Conservation (phyloP, 2,113 vertebrate species). For the Maccullochella peelii region DNA sequence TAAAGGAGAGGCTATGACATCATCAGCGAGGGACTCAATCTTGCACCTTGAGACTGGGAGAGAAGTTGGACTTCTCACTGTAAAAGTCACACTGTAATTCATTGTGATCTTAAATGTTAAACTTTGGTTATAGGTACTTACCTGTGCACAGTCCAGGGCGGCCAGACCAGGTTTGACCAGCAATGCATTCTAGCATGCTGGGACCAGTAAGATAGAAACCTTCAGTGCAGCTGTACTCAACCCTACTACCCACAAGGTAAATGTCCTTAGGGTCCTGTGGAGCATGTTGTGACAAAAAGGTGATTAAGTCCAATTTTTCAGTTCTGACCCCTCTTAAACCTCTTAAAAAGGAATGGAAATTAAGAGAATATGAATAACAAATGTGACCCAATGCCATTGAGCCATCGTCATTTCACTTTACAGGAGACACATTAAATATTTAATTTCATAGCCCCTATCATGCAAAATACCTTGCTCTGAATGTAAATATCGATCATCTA, state of each 20-base stretch:
- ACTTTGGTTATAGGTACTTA: not conserved
- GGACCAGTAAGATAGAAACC: slow-evolving; percentile 86
- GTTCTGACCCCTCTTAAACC: not conserved
- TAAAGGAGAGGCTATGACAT: slow-evolving; percentile 77
- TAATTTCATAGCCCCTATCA: not conserved
- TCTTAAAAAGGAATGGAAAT: not conserved
- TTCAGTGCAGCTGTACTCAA: slow-evolving; percentile 85
- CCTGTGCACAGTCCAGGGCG: slow-evolving; percentile 59
- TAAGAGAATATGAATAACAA: not conserved
- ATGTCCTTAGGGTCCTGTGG: slow-evolving; percentile 68
- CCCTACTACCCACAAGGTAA: slow-evolving; percentile 85
- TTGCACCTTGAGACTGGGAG: slow-evolving; percentile 76
- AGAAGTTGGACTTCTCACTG: not conserved
- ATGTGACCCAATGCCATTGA: not conserved
- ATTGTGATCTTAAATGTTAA: not conserved
- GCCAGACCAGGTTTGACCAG: slow-evolving; percentile 83
- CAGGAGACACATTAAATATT: not conserved
- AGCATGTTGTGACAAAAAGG: slow-evolving; percentile 1
- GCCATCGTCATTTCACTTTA: not conserved
- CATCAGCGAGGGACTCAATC: slow-evolving; percentile 61
- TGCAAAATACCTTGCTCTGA: not conserved
- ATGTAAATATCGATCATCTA: not conserved
- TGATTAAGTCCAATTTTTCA: not conserved
- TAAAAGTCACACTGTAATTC: not conserved
- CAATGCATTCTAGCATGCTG: slow-evolving; percentile 81